Evolutionary conservation across 2,113 vertebrate genomes (phyloP).

Genomic region (Daubentonia madagascariensis): DNA sequence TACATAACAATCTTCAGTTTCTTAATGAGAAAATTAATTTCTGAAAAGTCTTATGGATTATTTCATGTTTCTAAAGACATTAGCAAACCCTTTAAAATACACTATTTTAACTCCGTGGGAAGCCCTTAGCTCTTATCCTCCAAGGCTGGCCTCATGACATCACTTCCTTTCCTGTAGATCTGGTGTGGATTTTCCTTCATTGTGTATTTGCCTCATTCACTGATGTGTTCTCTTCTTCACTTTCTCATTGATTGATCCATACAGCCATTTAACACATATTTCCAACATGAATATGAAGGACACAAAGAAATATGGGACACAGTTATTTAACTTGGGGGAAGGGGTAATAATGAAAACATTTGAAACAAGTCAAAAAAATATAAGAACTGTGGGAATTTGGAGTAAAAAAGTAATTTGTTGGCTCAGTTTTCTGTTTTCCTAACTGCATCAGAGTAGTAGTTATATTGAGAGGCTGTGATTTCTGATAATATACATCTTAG

Average conservation of each 20-base stretch:
- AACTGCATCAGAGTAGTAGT: neutral
- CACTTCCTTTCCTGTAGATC: neutral
- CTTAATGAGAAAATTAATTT: slow-evolving; percentile 34
- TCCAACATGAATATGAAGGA: neutral
- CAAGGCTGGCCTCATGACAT: neutral
- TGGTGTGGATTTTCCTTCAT: neutral
- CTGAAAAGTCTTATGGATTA: neutral
- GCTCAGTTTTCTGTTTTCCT: neutral
- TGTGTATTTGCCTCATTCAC: neutral
- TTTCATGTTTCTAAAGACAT: neutral
- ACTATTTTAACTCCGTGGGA: neutral
- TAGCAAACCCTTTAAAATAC: neutral
- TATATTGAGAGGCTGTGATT: neutral
- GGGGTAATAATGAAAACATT: neutral
- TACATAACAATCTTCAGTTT: neutral
- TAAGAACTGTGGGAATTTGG: neutral
- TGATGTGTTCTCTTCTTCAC: neutral
- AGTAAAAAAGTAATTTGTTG: neutral
- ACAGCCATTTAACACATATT: neutral
- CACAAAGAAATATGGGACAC: neutral
- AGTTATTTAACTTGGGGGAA: neutral
- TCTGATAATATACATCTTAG: neutral
- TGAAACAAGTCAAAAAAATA: neutral
- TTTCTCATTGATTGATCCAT: neutral
- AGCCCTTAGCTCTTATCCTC: neutral